Base-by-base conservation (phyloP, 1,140 invertebrate species). In the Limonius californicus region DNA sequence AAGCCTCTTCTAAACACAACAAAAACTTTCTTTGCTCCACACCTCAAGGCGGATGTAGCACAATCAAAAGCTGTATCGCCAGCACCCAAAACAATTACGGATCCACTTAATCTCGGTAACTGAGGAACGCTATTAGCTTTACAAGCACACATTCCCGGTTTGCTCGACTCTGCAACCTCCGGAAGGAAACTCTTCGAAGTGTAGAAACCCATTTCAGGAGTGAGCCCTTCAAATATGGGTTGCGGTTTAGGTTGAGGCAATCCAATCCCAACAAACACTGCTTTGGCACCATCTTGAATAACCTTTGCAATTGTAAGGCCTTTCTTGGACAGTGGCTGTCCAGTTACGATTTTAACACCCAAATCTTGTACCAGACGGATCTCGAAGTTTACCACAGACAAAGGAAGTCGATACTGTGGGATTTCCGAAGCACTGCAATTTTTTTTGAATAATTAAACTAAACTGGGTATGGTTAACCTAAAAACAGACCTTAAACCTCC, bases 61-160 rank as follows among this genome's bases (percentile, higher is more conserved):
- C 97, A 99, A 81, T 99, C 97, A 77, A 99, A 98, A 0, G 97
- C 97, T 0, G 97, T 99, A 75, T 99, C 97, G 0, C 97, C 97
- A 12, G 95, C 94, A 0, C 97, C 97, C 1, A 99, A 76, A 0
- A 99, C 95, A 61, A 99, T 86, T 0, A 98, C 96, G 64, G 86
- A 93, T 2, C 96, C 96, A 67, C 82, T 74, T 3, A 99, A 75
- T 58, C 82, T 72, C 1, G 96, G 95, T 43, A 99, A 76, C 0
- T 73, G 43, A 16, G 68, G 63, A 16, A 56, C 65, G 12, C 81
- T 68, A 1, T 79, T 65, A 1, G 54, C 21, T 67, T 89, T 91
- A 72, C 94, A 95, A 12, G 80, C 79, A 74, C 94, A 97, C 81
- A 94, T 85, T 18, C 90, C 92, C 12, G 87, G 85, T 80, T 99